Evolutionary conservation across 1,140 invertebrate genomes (phyloP).

Genomic region (Drosophila guanche): DNA sequence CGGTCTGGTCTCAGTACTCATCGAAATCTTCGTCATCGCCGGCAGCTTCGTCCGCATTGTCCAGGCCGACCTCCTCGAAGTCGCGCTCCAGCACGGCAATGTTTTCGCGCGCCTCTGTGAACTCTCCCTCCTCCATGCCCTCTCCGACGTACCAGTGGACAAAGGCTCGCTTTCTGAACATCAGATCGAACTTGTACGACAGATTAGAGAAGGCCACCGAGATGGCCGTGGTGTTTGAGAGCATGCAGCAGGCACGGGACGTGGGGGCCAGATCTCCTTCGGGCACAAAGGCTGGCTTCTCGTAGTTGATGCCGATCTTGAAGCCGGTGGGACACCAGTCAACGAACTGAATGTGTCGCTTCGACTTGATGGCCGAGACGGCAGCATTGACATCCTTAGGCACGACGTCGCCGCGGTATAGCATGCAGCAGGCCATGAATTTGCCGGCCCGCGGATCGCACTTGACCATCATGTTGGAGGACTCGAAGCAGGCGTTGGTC

Average conservation of each 20-base stretch:
- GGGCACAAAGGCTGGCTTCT: conserved; percentile 88
- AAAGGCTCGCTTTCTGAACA: conserved; percentile 92
- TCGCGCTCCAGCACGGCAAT: conserved; percentile 89
- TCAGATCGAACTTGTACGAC: conserved; percentile 91
- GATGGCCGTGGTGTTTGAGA: conserved; percentile 91
- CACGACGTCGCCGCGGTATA: conserved; percentile 90
- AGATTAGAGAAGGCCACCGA: conserved; percentile 90
- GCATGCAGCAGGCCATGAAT: conserved; percentile 91
- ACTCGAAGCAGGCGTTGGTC: conserved; percentile 91
- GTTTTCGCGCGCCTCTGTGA: conserved; percentile 89
- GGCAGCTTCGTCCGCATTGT: conserved; percentile 60
- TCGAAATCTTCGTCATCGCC: conserved; percentile 50
- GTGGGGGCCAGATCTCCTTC: conserved; percentile 88
- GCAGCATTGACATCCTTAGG: conserved; percentile 93
- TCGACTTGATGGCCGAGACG: conserved; percentile 92
- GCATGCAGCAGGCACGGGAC: conserved; percentile 89
- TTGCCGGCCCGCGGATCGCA: conserved; percentile 88
- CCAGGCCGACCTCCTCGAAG: conserved; percentile 84
- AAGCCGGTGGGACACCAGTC: conserved; percentile 90
- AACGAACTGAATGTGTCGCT: conserved; percentile 88
- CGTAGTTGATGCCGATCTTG: conserved; percentile 89
- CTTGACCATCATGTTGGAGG: conserved; percentile 92
- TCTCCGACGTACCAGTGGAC: conserved; percentile 91
- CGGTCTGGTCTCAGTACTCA: conserved; percentile 50
- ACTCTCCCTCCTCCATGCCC: conserved; percentile 91